Base-by-base conservation (phyloP, 2,797 vertebrate genomes). In the Kryptolebias ocellatus region DNA sequence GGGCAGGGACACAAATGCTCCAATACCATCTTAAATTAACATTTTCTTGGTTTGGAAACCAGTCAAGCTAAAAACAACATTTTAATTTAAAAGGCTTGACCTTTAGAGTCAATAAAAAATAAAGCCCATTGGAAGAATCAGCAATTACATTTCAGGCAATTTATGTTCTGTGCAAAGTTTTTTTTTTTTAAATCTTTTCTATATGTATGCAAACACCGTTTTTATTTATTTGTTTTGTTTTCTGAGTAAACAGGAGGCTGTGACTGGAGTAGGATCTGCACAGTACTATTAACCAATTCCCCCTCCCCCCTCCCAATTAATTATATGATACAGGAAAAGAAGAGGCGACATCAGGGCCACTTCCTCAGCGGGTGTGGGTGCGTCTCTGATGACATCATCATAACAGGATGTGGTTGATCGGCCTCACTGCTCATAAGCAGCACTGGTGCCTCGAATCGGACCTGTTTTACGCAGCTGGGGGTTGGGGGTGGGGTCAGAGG, bases 381-480 rank as follows among this genome's bases (percentile, higher is more conserved):
- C 66, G 89, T 91, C 91, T 86, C 85, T 60, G 85, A 87, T 89
- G 86, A 87, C 85, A 71, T 86, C 90, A 87, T 92, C 74, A 65
- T 84, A 85, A 86, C 83, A 79, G 92, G 88, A 87, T 91, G 90
- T 89, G 88, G 90, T 89, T 88, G 86, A 78, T 90, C 90, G 87
- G 87, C 89, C 89, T 94, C 89, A 94, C 74, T 95, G 90, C 87
- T 95, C 93, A 60, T 94, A 90, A 87, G 93, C 94, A 86, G 93
- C 94, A 89, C 93, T 95, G 87, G 88, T 95, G 90, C 94, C 94
- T 92, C 94, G 93, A 89, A 94, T 90, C 84, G 90, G 91, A 93
- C 94, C 94, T 72, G 81, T 90, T 80, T 88, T 90, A 90, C 94
- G 93, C 83, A 94, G 93, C 94, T 94, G 82, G 4, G 34, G 17